phyloP scores from a whole-genome alignment of 2,113 vertebrate species.

The Rostratula benghalensis region DNA sequence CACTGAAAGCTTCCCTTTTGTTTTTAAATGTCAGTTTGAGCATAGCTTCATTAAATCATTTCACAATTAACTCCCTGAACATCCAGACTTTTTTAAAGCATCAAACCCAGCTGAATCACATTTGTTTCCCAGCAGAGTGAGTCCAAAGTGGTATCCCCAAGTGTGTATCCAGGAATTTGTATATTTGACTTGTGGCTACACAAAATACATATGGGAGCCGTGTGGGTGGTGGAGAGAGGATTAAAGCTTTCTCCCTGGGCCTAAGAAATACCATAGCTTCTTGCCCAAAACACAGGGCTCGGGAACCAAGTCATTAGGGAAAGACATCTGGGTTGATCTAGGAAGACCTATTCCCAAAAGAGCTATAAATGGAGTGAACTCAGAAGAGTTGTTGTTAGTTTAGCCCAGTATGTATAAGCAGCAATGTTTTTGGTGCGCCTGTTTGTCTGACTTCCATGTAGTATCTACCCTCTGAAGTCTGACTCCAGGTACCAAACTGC shows the following conservation, averaged over 20 bases:
- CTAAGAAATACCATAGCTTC: conserved; percentile 26
- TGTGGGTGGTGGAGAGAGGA: conserved; percentile 59
- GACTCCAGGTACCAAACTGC: not conserved
- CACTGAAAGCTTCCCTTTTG: conserved; percentile 71
- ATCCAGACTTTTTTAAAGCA: conserved; percentile 61
- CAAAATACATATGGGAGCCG: conserved; percentile 64
- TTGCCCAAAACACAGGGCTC: not conserved
- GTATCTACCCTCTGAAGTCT: not conserved
- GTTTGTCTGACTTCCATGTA: not conserved
- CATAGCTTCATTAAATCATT: conserved; percentile 69
- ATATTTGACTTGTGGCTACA: conserved; percentile 64
- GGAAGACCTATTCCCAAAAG: conserved; percentile 31
- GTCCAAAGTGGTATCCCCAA: conserved; percentile 65
- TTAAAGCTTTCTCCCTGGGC: conserved; percentile 39
- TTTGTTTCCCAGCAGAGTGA: conserved; percentile 68
- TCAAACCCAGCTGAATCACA: conserved; percentile 48
- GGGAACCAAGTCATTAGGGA: not conserved
- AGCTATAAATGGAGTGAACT: not conserved
- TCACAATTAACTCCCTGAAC: conserved; percentile 67
- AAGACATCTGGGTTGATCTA: not conserved
- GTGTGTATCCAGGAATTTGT: conserved; percentile 54
- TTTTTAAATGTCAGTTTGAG: conserved; percentile 72
- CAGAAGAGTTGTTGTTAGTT: not conserved
- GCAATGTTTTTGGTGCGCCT: not conserved
- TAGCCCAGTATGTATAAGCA: not conserved